These are phyloP conservation scores for Sebastes umbrosus DNA, from an alignment of 2,797 vertebrate genomes.

Conservation along the genomic window DNA sequence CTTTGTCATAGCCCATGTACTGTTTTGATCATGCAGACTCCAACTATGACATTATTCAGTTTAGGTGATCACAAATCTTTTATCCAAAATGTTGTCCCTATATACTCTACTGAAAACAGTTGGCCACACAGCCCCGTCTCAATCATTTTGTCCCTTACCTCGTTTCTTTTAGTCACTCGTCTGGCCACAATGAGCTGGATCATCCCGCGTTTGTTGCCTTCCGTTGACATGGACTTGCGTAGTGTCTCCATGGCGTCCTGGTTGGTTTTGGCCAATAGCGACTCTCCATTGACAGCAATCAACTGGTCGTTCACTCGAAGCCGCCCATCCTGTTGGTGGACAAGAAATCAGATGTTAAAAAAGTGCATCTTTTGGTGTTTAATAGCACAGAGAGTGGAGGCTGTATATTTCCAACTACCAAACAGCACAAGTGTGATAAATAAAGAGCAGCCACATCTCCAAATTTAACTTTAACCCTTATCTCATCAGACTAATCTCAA, in stretches of 20 bases:
- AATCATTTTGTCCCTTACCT: conserved; percentile 78
- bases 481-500: conserved; percentile 25
- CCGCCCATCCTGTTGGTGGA: conserved; percentile 88
- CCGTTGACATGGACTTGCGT: conserved; percentile 94
- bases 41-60: background rate
- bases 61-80: background rate
- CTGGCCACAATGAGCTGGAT: conserved; percentile 96
- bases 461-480: conserved; percentile 12
- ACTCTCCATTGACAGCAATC: conserved; percentile 92
- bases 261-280: conserved; percentile 94
- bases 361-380: background rate
- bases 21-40: background rate
- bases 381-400: background rate
- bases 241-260: conserved; percentile 98
- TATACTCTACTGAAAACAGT: too few relatives aligned
- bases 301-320: conserved; percentile 93
- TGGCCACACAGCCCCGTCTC: too few relatives aligned
- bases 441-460: background rate
- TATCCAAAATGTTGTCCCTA: too few relatives aligned
- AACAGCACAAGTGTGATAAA: background rate
- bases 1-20: background rate
- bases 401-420: background rate
- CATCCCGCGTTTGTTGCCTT: conserved; percentile 94
- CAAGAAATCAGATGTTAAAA: background rate
- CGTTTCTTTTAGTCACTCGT: conserved; percentile 85